phyloP scores from a whole-genome alignment of 1,140 invertebrate species.

The Maconellicoccus hirsutus region DNA sequence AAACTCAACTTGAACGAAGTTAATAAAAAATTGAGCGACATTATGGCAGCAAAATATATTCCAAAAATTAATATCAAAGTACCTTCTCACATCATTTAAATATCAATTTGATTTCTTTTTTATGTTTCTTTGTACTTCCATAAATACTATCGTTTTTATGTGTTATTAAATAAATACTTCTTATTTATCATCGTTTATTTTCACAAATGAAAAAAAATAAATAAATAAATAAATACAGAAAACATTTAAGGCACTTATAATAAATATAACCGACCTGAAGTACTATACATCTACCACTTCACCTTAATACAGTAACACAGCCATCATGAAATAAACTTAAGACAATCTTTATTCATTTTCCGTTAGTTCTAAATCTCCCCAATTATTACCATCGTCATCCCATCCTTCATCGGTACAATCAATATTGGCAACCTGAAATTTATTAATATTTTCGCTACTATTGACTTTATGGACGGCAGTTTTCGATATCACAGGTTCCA shows the following conservation, averaged over 20 bases:
- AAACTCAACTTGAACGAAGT: neutral
- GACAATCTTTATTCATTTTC: neutral
- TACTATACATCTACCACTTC: too few relatives aligned
- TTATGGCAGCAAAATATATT: constrained; percentile 1
- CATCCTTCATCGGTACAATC: constrained; percentile 31
- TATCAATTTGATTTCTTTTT: neutral
- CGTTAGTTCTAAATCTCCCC: constrained; percentile 30
- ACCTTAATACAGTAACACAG: too few relatives aligned
- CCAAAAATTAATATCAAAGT: constrained; percentile 2
- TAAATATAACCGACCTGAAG: too few relatives aligned
- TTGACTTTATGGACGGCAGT: constrained; percentile 40
- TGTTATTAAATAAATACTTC: too few relatives aligned
- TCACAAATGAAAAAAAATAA: too few relatives aligned
- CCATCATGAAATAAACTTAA: neutral
- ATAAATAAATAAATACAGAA: too few relatives aligned
- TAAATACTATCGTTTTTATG: too few relatives aligned
- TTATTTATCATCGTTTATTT: too few relatives aligned
- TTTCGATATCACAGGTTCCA: constrained; percentile 66
- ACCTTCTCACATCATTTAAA: neutral
- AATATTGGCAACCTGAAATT: constrained; percentile 34
- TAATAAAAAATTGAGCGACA: neutral
- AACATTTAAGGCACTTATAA: too few relatives aligned
- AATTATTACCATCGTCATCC: constrained; percentile 37
- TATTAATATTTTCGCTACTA: constrained; percentile 31
- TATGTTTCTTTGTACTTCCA: too few relatives aligned